Evolutionary conservation across 2,888 invertebrate genomes (phyloP).

Genomic region (Limnephilus rhombicus): DNA sequence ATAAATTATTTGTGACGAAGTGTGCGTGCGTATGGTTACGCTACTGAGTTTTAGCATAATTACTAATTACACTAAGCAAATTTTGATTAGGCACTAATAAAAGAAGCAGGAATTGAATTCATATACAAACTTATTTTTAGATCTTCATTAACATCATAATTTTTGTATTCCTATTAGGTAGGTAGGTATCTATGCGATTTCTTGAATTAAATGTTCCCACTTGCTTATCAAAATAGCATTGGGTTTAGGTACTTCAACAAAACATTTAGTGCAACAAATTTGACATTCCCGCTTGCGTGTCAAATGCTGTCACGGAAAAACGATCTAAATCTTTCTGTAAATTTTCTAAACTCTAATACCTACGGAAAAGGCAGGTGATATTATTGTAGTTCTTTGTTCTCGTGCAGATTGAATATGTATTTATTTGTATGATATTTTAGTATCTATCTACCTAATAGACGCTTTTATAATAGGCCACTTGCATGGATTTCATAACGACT

Average conservation of each 20-base stretch:
- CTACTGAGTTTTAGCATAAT: neutral
- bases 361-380: neutral
- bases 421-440: neutral
- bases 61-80: neutral
- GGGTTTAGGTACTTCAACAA: neutral
- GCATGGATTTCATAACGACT: no score
- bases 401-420: neutral
- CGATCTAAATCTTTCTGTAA: neutral
- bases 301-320: neutral
- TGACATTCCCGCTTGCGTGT: neutral
- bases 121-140: neutral
- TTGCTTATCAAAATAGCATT: neutral
- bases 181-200: neutral
- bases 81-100: neutral
- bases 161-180: no score
- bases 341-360: neutral
- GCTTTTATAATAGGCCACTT: no score
- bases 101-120: neutral
- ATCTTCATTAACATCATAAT: no score
- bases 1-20: neutral
- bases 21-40: neutral
- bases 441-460: neutral
- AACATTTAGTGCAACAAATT: neutral
- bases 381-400: neutral
- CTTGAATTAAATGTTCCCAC: neutral